Evolutionary conservation across 2,113 vertebrate species (phyloP), one percentile per base, ranked within the genome.

Genomic region (Callionymus lyra): DNA sequence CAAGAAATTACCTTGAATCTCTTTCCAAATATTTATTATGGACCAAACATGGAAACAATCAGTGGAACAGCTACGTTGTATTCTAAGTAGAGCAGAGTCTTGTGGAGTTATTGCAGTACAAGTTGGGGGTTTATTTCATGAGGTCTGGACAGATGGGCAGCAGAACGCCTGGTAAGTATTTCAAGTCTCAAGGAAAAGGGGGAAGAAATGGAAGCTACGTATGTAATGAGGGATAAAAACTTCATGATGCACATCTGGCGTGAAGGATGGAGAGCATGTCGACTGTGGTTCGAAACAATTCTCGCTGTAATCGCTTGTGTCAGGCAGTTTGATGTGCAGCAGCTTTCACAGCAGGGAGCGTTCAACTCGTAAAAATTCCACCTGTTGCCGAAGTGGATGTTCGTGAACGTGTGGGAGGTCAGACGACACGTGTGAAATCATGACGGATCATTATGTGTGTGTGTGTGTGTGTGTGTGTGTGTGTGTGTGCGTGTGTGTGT

Each of bases 191-290:
- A 47, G 46, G 51, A 73, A 54, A 53, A 62, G 67, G 63, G 55
- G 59, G 68, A 53, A 59, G 17, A 44, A 44, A 53, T 1, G 38
- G 59, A 62, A 74, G 65, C 44, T 60, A 65, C 56, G 57, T 59
- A 53, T 75, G 47, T 58, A 58, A 68, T 53, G 37, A 53, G 38
- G 48, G 46, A 41, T 55, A 48, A 15, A 40, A 12, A 13, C 15
- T 56, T 19, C 49, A 51, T 45, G 50, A 59, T 43, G 37, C 35
- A 59, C 60, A 63, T 69, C 54, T 71, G 73, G 52, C 13, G 41
- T 17, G 18, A 37, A 31, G 16, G 21, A 4, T 5, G 21, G 21
- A 27, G 21, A 27, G 21, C n/a, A n/a, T n/a, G n/a, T n/a, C n/a
- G 8, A 27, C 21, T 5, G 21, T 5, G 21, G 21, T 4, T 27